These are phyloP conservation scores for Neodiprion pinetum DNA, from an alignment of 1,140 invertebrate genomes.

Conservation along the genomic window DNA sequence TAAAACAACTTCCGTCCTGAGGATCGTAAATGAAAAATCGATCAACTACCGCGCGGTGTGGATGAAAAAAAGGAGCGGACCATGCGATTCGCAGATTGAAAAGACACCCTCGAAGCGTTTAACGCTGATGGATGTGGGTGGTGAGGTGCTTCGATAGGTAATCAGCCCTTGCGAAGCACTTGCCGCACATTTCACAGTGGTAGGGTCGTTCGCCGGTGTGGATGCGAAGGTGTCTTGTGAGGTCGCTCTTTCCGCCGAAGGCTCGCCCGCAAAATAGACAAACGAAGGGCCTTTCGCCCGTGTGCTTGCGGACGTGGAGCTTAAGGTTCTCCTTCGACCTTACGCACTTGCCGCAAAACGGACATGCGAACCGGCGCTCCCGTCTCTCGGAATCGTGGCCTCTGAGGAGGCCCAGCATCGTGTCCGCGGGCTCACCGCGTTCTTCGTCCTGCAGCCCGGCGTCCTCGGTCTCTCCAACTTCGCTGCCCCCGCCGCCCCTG, in stretches of 20 bases:
- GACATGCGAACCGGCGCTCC: conserved; percentile 77
- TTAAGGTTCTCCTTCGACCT: conserved; percentile 88
- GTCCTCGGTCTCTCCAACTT: conserved; percentile 38
- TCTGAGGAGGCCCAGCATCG: conserved; percentile 30
- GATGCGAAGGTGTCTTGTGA: conserved; percentile 84
- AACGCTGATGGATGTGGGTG: conserved; percentile 78
- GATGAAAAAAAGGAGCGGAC: too few relatives aligned
- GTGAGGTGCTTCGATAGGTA: conserved; percentile 91
- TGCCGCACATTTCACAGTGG: conserved; percentile 90
- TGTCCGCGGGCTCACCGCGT: conserved; percentile 30
- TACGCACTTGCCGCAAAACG: conserved; percentile 89
- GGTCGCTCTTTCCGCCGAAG: conserved; percentile 85
- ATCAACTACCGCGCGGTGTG: too few relatives aligned
- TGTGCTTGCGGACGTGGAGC: conserved; percentile 87
- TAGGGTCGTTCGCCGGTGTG: conserved; percentile 88
- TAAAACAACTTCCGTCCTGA: too few relatives aligned
- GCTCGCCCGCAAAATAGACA: conserved; percentile 86
- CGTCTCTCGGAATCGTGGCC: conserved; percentile 52
- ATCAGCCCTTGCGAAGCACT: conserved; percentile 87
- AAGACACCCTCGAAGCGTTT: conserved; percentile 18
- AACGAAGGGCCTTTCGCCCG: conserved; percentile 85
- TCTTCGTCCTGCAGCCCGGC: conserved; percentile 37
- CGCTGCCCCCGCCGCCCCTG: conserved; percentile 38
- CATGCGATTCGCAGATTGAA: too few relatives aligned
- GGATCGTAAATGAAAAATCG: too few relatives aligned